Percentiles rank a stretch among this genome's conserved stretches.
Conservation (phyloP, 1,140 invertebrate species). For the Conus betulinus region DNA sequence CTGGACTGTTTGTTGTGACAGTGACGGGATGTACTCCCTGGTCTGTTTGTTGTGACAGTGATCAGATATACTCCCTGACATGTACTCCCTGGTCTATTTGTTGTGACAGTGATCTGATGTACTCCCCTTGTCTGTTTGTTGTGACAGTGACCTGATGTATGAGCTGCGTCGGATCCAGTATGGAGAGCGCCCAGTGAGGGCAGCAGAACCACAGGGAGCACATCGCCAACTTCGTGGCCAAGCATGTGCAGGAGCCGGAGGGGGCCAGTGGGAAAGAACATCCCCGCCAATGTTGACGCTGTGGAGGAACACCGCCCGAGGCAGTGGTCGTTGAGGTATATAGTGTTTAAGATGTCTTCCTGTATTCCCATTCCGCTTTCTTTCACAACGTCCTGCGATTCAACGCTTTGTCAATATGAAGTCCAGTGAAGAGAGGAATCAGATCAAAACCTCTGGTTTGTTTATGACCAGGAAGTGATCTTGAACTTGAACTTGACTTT, state of each 20-base stretch:
- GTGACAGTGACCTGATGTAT: constrained; percentile 66
- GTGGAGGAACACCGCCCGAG: constrained; percentile 68
- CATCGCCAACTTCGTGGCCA: constrained; percentile 63
- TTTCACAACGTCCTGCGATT: no score
- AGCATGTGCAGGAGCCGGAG: constrained; percentile 49
- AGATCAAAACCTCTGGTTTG: no score
- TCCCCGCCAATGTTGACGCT: constrained; percentile 59
- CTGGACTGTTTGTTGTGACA: constrained; percentile 39
- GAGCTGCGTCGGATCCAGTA: constrained; percentile 63
- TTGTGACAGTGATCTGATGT: constrained; percentile 13
- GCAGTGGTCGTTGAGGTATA: constrained; percentile 63
- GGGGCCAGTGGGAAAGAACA: constrained; percentile 52
- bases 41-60: neutral
- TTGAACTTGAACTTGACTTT: no score
- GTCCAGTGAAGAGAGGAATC: no score
- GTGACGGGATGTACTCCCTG: constrained; percentile 63
- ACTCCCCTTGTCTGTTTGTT: constrained; percentile 22
- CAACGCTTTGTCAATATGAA: no score
- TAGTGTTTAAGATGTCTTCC: neutral
- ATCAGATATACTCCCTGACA: neutral
- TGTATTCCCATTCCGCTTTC: no score
- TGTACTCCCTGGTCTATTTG: neutral
- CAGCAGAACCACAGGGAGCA: constrained; percentile 52
- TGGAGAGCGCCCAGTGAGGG: constrained; percentile 67
- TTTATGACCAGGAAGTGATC: no score